Evolutionary conservation across 2,113 vertebrate genomes (phyloP), one percentile per base, ranked within the genome.

Genomic region (Saguinus midas): DNA sequence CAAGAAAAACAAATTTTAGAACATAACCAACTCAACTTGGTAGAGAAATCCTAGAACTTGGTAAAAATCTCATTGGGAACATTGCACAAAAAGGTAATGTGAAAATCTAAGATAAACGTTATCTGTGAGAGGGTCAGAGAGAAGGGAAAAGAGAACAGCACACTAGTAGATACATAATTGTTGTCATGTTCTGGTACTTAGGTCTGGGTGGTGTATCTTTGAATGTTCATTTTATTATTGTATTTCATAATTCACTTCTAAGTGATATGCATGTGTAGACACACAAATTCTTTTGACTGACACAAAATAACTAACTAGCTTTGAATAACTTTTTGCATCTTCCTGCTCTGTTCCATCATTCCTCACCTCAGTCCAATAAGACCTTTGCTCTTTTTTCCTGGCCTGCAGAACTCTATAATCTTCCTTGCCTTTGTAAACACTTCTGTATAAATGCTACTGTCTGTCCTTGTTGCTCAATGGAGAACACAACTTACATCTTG

Each of bases 1-100:
- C 84, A 91, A 58, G 9, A 85, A 81, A 94, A 90, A 25, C 5
- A 92, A 76, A 3, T 48, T 93, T 96, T 64, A 25, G 18, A 94
- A 66, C 66, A 6, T 57, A 43, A 25, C 50, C 73, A 80, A 84
- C 52, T 96, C n/a, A 86, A 18, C 37, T 68, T 58, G 16, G 2
- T 76, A 76, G 21, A 16, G 27, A 82, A 82, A 61, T 79, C 13
- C 32, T 86, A 58, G 57, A 84, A 25, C 16, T 27, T 17, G 89
- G 9, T 50, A 43, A 82, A 64, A 78, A 78, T 66, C 12, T 90
- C 35, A 82, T 3, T 90, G 40, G 43, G 35, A 61, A 45, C 23
- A 57, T 11, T 75, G 55, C 45, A 25, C 14, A 90, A 55, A 93
- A 90, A 58, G 75, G 29, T 70, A 45, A 72, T 32, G 5, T 66